Evolutionary conservation across 2,113 vertebrate species (phyloP).

Genomic region (Campylomormyrus tamandua): DNA sequence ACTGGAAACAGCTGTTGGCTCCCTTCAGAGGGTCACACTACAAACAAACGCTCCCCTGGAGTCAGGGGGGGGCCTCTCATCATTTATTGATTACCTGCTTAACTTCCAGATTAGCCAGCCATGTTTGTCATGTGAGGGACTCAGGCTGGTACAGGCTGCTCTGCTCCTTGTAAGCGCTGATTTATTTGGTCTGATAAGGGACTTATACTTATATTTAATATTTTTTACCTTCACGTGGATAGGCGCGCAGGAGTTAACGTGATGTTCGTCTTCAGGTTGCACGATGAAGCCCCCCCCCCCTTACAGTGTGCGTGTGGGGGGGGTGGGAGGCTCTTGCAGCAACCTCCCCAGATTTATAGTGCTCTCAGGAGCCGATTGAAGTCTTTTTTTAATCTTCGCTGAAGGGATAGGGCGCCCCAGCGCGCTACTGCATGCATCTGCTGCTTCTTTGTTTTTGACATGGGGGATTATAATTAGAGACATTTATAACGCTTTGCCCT

Average conservation of each 20-base stretch:
- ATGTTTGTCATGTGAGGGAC: conserved; percentile 27
- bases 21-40: conserved; percentile 27
- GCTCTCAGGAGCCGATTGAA: background rate
- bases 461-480: background rate
- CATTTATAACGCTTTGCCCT: conserved; percentile 5
- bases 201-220: background rate
- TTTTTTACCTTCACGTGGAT: background rate
- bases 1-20: conserved; percentile 40
- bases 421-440: background rate
- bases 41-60: conserved; percentile 31
- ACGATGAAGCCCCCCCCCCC: background rate
- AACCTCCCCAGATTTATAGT: conserved; percentile 8
- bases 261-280: conserved; percentile 9
- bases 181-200: conserved; percentile 30
- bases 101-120: conserved; percentile 33
- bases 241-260: conserved; percentile 4
- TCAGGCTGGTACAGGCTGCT: conserved; percentile 21
- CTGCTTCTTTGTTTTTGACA: background rate
- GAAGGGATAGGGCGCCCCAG: background rate
- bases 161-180: conserved; percentile 20
- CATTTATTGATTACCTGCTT: conserved; percentile 42
- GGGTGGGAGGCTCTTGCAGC: background rate
- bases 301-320: background rate
- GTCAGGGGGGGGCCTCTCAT: conserved; percentile 25
- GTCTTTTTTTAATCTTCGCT: background rate